phyloP scores from a whole-genome alignment of 1,140 invertebrate genomes.

The Drosophila azteca region DNA sequence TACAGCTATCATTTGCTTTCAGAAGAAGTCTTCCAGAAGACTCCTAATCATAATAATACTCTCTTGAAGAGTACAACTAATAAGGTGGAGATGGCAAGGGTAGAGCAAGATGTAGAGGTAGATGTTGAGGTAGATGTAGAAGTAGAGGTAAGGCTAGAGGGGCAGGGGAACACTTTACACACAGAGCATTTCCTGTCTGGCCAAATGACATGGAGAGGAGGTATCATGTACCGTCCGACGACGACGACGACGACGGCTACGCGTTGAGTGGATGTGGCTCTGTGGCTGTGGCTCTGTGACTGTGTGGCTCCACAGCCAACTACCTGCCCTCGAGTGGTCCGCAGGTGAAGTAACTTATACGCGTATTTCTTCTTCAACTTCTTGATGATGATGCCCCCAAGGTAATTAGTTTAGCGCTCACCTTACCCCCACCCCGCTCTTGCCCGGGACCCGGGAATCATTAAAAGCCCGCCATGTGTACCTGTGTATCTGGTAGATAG shows the following conservation, averaged over 20 bases:
- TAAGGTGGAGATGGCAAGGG: no score
- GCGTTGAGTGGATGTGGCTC: no score
- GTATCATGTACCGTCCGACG: slow-evolving; percentile 52
- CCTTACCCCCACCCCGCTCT: slow-evolving; percentile 20
- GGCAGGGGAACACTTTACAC: slow-evolving; percentile 41
- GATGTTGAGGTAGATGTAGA: no score
- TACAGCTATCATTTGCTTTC: no score
- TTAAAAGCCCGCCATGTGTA: slow-evolving; percentile 11
- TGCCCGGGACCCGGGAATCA: slow-evolving; percentile 18
- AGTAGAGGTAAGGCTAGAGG: no score
- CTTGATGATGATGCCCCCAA: slow-evolving; percentile 33
- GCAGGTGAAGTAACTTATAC: slow-evolving; percentile 80
- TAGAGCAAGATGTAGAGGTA: no score
- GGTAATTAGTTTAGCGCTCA: slow-evolving; percentile 72
- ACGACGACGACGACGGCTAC: no score
- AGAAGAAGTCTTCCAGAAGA: no score
- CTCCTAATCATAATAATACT: no score
- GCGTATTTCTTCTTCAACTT: slow-evolving; percentile 42
- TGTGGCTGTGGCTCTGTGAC: neutral
- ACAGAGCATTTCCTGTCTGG: slow-evolving; percentile 71
- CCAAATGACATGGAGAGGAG: slow-evolving; percentile 44
- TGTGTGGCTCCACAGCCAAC: neutral
- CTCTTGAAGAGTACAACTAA: neutral
- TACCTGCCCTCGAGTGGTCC: slow-evolving; percentile 59
- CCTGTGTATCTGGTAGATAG: neutral